A percentile compares a stretch with the other conserved stretches of the same genome.
Conservation (phyloP, 2,113 vertebrate species). For the Lophura nycthemera region DNA sequence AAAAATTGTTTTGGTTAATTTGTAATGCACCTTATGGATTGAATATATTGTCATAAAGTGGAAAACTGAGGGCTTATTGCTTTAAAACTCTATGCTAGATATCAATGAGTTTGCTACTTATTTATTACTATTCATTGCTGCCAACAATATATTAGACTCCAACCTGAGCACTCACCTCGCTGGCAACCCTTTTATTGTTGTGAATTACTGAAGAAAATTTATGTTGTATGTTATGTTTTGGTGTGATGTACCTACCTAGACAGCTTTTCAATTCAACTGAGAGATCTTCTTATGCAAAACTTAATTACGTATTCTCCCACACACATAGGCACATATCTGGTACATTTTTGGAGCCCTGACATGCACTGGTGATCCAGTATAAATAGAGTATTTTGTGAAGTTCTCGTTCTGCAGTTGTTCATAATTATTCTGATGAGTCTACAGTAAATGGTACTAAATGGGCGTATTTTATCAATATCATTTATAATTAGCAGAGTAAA, state of each 20-base stretch:
- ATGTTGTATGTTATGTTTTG: background rate
- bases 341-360: background rate
- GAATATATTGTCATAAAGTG: background rate
- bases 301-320: background rate
- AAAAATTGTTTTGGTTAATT: background rate
- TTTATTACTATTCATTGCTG: background rate
- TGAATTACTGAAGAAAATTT: background rate
- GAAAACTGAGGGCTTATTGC: background rate
- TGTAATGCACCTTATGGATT: background rate
- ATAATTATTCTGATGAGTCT: background rate
- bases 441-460: background rate
- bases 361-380: background rate
- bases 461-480: background rate
- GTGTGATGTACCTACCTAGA: accelerated
- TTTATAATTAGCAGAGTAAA: background rate
- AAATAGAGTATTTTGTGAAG: background rate
- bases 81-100: background rate
- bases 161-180: background rate
- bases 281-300: background rate
- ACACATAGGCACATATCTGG: accelerated
- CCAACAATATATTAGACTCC: background rate
- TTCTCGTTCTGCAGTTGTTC: background rate
- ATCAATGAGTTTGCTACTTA: background rate
- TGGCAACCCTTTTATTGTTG: background rate
- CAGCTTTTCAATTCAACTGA: background rate